Conservation (phyloP, 2,113 vertebrate genomes). For the Microtus oregoni region DNA sequence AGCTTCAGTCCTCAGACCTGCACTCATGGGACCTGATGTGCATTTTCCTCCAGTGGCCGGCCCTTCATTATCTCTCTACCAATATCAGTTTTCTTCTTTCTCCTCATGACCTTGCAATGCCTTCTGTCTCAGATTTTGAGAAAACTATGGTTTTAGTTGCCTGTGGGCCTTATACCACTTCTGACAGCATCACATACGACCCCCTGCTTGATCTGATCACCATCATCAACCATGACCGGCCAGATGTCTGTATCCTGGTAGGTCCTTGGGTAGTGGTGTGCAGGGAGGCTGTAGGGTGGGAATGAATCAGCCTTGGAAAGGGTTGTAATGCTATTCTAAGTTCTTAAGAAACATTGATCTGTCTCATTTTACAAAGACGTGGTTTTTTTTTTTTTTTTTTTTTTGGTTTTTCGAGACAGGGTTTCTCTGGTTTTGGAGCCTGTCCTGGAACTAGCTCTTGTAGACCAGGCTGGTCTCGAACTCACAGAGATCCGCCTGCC, state of each 20-base stretch:
- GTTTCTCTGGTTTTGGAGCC: no score
- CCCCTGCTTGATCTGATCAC: constrained; percentile 93
- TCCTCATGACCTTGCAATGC: not conserved
- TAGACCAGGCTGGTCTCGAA: no score
- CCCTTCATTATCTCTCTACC: not conserved
- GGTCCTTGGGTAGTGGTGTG: not conserved
- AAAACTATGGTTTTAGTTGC: constrained; percentile 90
- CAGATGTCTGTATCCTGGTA: constrained; percentile 95
- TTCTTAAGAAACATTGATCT: not conserved
- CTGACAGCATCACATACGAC: constrained; percentile 92
- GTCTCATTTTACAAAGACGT: not conserved
- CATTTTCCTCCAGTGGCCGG: not conserved
- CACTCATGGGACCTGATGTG: not conserved
- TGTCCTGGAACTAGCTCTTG: no score
- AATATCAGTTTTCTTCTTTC: not conserved
- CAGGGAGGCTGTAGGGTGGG: not conserved
- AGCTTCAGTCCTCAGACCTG: not conserved
- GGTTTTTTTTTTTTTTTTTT: no score
- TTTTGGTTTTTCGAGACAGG: no score
- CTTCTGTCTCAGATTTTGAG: constrained; percentile 77
- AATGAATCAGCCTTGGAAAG: fast-evolving
- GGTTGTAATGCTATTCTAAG: not conserved
- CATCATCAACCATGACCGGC: constrained; percentile 89
- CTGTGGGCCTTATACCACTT: constrained; percentile 94
- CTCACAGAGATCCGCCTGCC: no score